phyloP scores from a whole-genome alignment of 2,113 vertebrate genomes.

The Lanius collurio region DNA sequence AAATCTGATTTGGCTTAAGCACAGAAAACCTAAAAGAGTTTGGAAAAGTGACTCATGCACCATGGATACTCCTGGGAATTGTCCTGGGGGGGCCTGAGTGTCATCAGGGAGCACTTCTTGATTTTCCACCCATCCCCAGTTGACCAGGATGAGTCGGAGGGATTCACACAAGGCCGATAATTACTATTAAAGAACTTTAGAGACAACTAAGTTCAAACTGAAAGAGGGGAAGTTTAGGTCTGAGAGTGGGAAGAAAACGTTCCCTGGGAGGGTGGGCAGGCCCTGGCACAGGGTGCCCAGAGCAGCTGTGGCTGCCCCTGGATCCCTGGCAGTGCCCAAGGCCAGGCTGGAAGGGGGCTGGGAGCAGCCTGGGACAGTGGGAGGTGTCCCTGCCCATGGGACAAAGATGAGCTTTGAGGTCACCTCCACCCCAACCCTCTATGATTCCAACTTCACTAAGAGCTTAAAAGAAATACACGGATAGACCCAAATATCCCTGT shows the following conservation, averaged over 20 bases:
- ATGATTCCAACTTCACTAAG: background rate
- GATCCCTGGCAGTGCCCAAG: background rate
- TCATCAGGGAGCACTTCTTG: background rate
- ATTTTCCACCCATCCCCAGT: background rate
- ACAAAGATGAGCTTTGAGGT: background rate
- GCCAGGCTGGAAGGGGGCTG: background rate
- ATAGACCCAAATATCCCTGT: background rate
- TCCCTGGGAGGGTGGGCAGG: fast-evolving
- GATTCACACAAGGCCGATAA: background rate
- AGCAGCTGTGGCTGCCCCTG: background rate
- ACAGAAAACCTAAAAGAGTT: background rate
- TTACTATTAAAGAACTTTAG: background rate
- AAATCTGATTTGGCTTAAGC: background rate
- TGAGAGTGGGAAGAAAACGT: background rate
- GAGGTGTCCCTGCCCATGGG: too few relatives aligned
- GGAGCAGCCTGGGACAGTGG: background rate
- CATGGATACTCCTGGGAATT: background rate
- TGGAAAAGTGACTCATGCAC: background rate
- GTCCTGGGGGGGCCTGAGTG: background rate
- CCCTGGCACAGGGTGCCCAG: background rate
- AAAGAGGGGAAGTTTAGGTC: background rate
- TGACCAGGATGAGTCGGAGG: background rate
- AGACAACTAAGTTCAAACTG: background rate
- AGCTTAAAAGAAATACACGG: background rate
- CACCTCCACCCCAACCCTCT: background rate